phyloP scores from a whole-genome alignment of 2,797 vertebrate genomes.

The Iguana delicatissima region DNA sequence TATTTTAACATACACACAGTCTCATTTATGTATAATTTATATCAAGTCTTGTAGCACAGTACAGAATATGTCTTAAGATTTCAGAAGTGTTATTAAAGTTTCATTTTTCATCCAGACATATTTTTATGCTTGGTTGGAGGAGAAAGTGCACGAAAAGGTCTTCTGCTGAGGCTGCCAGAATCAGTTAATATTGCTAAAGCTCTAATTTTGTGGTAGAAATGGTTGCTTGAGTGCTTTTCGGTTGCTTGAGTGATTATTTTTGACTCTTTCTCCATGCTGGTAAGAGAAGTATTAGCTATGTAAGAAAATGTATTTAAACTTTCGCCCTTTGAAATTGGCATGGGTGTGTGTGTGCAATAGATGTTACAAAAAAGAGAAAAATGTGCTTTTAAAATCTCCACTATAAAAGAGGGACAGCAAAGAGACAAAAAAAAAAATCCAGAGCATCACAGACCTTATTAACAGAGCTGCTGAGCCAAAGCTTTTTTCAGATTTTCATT shows the following conservation, averaged over 20 bases:
- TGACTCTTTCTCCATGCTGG: not conserved
- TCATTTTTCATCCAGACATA: not conserved
- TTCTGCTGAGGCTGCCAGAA: not conserved
- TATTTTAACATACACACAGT: not conserved
- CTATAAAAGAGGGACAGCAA: not conserved
- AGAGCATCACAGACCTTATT: not conserved
- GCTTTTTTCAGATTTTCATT: not conserved
- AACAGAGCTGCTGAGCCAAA: not conserved
- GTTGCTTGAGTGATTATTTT: not conserved
- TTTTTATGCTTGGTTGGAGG: not conserved
- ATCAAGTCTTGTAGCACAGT: not conserved
- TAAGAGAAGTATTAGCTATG: not conserved
- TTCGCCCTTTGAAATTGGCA: not conserved
- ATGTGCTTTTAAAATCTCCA: not conserved
- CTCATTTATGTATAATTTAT: not conserved
- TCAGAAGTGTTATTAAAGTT: not conserved
- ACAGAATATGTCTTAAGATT: not conserved
- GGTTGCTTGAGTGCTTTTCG: not conserved
- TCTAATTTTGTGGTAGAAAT: not conserved
- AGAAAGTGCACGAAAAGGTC: not conserved
- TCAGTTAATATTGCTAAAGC: not conserved
- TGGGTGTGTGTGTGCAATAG: not conserved
- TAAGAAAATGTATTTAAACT: not conserved
- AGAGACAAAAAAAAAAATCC: not conserved
- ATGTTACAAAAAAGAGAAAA: not conserved